Evolutionary conservation across 2,888 invertebrate species (phyloP), one percentile per base, ranked within the genome.

Genomic region (Nomada flava): DNA sequence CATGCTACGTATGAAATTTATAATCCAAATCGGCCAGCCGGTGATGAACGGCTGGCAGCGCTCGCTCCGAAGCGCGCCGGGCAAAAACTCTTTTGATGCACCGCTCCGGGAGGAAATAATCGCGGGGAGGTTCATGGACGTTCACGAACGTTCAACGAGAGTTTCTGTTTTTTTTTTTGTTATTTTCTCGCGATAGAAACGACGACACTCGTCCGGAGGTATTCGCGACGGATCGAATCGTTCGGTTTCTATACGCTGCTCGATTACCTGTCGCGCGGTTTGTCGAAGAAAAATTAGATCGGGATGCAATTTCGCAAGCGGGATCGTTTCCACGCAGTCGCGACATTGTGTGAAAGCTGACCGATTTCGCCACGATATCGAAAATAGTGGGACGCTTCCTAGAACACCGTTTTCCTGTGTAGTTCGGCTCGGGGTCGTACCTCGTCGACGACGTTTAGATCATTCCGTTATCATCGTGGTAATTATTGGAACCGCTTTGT

Each of bases 61-160:
- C 60, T 55, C 73, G 73, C 72, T 73, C 52, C 52, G 55, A 53
- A 59, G 53, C 53, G 47, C 65, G 64, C 20, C 11, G 36, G n/a
- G 47, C 65, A 62, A 79, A 79, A 79, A 68, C 57, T 65, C 76
- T 69, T 72, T 72, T 69, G 82, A 80, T 55, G 71, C 53, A 64
- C 74, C 75, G 75, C 75, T n/a, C 11, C 50, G 68, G 53, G 60
- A 26, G 44, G 82, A 60, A 57, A 65, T 44, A 67, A 65, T 64
- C 64, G 69, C 73, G 44, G n/a, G 50, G 36, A 64, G 59, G 64
- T 73, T 78, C 64, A 36, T 42, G 70, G 57, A 75, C 70, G 70
- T 52, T 65, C 67, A 44, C 55, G 55, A 62, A 47, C 57, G 62
- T 42, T 53, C 55, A 15, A 44, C 57, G 18, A 57, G 42, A 13